Base-by-base conservation (phyloP, 1,140 invertebrate genomes). In the Vanessa tameamea region DNA sequence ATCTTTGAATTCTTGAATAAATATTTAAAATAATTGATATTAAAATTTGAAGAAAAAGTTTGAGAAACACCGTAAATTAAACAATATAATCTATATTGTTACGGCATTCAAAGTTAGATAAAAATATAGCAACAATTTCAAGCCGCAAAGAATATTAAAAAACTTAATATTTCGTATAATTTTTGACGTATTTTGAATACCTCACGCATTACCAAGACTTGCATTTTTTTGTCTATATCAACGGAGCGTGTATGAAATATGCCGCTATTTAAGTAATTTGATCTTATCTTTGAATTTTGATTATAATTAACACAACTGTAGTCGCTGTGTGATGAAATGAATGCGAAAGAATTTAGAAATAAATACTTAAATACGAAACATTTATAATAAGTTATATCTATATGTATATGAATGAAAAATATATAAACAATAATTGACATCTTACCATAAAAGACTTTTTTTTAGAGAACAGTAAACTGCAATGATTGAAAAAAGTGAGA, bases 171-270 rank as follows among this genome's bases (percentile, higher is more conserved):
- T 57, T 57, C 12, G 16, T 57, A 23, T 23, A 31, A 23, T 23
- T 57, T 57, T 23, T 57, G 31, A 5, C 23, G 14, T 61, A 26
- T 37, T 61, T 61, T 16, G 57, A 57, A 57, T 57, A 23, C 53
- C 57, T 61, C 26, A 37, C 48, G 23, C 20, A 47, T n/a, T 69
- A 50, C 53, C 69, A 31, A 73, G 63, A 53, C 26, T 64, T 48
- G 43, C 37, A 48, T 57, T 59, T 68, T 69, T 69, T 48, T 47
- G 8, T 57, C 26, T 12, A 13, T 23, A 67, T 47, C 72, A 68
- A 26, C 72, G 72, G 26, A 73, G 64, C 72, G 72, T 73, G 72
- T 47, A 73, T 68, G 72, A 73, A 73, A 73, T 73, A 73, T 53
- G 51, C 72, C 55, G 65, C 64, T 66, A 61, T 61, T 73, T 63